Evolutionary conservation across 2,888 invertebrate genomes (phyloP).

Genomic region (Lydus trimaculatus): DNA sequence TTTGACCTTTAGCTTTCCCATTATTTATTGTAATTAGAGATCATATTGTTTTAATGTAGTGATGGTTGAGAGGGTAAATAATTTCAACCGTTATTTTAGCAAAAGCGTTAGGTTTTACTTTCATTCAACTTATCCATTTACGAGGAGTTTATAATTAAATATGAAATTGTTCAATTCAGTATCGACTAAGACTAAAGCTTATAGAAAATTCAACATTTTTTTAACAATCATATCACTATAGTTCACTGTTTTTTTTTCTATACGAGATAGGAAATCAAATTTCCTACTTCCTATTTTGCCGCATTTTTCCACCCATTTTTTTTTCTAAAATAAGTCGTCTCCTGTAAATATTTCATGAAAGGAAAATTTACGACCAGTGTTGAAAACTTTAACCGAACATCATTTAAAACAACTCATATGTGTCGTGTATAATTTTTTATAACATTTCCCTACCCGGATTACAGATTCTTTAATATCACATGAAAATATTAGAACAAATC

Average conservation of each 20-base stretch:
- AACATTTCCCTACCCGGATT: background rate
- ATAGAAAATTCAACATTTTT: too few relatives aligned
- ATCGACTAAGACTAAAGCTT: too few relatives aligned
- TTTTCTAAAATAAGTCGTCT: background rate
- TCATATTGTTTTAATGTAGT: background rate
- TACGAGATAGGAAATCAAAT: background rate
- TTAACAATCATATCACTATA: too few relatives aligned
- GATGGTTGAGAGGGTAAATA: too few relatives aligned
- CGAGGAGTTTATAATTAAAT: too few relatives aligned
- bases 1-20: background rate
- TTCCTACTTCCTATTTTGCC: background rate
- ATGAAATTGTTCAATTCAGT: too few relatives aligned
- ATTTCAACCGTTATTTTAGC: too few relatives aligned
- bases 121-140: too few relatives aligned
- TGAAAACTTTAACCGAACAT: slow-evolving; percentile 4
- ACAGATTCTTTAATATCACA: background rate
- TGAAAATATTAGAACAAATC: background rate
- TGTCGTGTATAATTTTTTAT: slow-evolving; percentile 6
- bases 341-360: background rate
- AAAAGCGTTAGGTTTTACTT: too few relatives aligned
- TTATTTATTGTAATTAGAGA: background rate
- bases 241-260: background rate
- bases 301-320: too few relatives aligned
- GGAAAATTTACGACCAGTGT: background rate
- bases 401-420: background rate